Evolutionary conservation across 2,888 invertebrate species (phyloP), one percentile per base, ranked within the genome.

Genomic region (Hanleya hanleyi): DNA sequence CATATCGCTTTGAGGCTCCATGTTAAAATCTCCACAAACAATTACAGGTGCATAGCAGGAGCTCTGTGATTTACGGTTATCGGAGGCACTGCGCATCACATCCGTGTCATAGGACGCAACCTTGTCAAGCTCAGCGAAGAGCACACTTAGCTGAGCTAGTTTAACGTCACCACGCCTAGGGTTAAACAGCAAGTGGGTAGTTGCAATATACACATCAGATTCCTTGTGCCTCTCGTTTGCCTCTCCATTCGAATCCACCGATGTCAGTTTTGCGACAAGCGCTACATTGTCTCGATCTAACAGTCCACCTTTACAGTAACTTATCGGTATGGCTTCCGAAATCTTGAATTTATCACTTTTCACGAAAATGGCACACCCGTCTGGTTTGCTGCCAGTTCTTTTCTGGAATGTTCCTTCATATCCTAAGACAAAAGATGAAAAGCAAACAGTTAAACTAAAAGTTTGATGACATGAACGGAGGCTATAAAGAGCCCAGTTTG

Each of bases 171-270:
- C 94, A 49, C 99, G 92, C 80, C 92, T 94, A 0, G 96, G 97
- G 92, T 99, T 99, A 90, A 95, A 99, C 12, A 99, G 92, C 62
- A 99, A 92, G 91, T 99, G 99, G 0, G 99, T 99, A 15, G 97
- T 99, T 3, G 96, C 96, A 0, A 64, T 37, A n/a, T 36, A 99
- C 93, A 67, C 96, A 33, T 77, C 67, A 64, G 67, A 41, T 94
- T 69, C 65, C 73, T 69, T 75, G 22, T 73, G 47, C 22, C 12
- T 12, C n/a, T 29, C 49, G 22, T 49, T 32, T 5, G 68, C 69
- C 12, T 62, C 37, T 18, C 62, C 26, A 12, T 38, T 37, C 4
- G 70, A 26, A 6, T 37, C 32, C 15, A 72, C 61, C 5, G 84
- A 84, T 69, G 76, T 90, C 72, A 98, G 92, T 88, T 95, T 95